Percentiles rank a stretch among this genome's conserved stretches.
Conservation (phyloP, 2,113 vertebrate genomes). For the Chionodraco myersi region DNA sequence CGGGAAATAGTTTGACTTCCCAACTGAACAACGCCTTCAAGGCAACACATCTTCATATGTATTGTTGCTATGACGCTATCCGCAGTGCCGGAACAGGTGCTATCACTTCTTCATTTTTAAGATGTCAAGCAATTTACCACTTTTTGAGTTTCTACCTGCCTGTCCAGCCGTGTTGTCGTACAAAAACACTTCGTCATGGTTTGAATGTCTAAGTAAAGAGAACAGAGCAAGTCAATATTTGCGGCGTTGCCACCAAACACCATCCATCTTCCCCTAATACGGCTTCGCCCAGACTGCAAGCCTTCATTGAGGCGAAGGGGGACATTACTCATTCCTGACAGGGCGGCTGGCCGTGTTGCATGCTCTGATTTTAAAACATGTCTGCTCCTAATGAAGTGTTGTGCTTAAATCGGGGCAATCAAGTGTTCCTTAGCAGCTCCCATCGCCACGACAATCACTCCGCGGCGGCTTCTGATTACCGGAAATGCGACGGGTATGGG, state of each 20-base stretch:
- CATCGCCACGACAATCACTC: background rate
- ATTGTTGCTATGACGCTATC: background rate
- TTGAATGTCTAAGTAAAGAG: background rate
- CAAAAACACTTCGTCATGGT: background rate
- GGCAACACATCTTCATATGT: too few relatives aligned
- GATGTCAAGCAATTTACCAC: background rate
- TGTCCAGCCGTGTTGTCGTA: background rate
- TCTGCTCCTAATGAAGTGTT: constrained; percentile 5
- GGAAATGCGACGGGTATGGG: background rate
- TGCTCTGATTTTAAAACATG: background rate
- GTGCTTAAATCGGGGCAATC: background rate
- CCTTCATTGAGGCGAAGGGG: background rate
- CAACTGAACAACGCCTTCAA: too few relatives aligned
- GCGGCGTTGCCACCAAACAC: background rate
- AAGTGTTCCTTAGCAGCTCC: constrained; percentile 15
- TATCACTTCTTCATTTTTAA: background rate
- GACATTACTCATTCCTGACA: constrained; percentile 11
- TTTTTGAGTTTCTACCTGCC: background rate
- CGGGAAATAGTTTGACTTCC: too few relatives aligned
- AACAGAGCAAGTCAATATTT: background rate
- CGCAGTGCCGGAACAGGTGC: background rate
- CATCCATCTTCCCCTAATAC: background rate
- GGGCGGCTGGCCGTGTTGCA: background rate
- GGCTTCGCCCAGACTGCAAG: background rate
- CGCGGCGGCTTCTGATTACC: background rate